Conservation (phyloP, 2,888 invertebrate genomes). For the Ophion costatus region DNA sequence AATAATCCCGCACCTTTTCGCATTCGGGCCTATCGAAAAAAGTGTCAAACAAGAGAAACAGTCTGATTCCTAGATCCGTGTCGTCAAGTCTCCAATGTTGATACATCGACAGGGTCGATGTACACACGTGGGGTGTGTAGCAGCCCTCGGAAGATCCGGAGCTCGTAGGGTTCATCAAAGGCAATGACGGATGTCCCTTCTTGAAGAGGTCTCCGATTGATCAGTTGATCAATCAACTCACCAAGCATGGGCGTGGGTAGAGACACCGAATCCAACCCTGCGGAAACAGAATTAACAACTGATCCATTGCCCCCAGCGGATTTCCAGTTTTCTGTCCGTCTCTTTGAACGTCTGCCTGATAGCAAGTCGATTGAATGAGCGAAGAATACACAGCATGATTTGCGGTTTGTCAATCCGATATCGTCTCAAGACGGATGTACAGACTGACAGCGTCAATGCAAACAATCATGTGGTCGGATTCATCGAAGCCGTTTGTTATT, state of each 20-base stretch:
- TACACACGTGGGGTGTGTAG: neutral
- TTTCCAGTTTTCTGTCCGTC: neutral
- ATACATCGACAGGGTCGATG: neutral
- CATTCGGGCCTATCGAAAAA: neutral
- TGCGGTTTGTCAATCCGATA: neutral
- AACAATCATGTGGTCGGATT: neutral
- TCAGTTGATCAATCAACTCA: conserved; percentile 25
- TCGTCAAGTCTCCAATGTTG: neutral
- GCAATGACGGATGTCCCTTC: conserved; percentile 49
- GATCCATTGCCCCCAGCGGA: conserved; percentile 13
- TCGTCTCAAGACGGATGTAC: neutral
- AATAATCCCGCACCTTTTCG: neutral
- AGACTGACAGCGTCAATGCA: neutral
- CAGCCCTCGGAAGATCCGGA: neutral
- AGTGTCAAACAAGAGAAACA: neutral
- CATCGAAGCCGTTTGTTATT: neutral
- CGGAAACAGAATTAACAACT: conserved; percentile 43
- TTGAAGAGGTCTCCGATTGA: conserved; percentile 31
- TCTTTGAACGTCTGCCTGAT: conserved; percentile 1
- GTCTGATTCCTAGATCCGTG: neutral
- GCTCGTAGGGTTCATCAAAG: conserved; percentile 19
- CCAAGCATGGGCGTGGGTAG: conserved; percentile 1
- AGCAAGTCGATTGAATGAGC: neutral
- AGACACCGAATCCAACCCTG: conserved; percentile 7
- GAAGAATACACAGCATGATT: neutral